These are phyloP conservation scores for Volucella bombylans DNA, from an alignment of 2,888 invertebrate species.

Conservation along the genomic window DNA sequence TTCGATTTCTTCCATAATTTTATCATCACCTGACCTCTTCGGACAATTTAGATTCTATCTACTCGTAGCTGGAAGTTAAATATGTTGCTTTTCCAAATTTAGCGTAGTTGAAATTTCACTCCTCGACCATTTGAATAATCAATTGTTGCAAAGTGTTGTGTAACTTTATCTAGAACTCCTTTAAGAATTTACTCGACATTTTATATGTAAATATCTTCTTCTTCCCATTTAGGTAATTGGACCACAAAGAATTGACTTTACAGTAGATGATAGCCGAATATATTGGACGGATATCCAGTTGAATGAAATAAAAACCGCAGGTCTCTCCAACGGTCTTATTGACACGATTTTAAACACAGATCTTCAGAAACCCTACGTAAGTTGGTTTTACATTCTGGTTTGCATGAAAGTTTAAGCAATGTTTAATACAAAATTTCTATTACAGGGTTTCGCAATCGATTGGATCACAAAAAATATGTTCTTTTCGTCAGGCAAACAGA, in stretches of 20 bases:
- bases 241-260: constrained; percentile 88
- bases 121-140: no score
- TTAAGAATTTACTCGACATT: no score
- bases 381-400: background rate
- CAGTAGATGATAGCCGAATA: constrained; percentile 86
- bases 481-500: constrained; percentile 85
- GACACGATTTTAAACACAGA: constrained; percentile 90
- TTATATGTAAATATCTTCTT: no score
- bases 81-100: no score
- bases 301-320: constrained; percentile 89
- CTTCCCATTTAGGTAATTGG: constrained; percentile 84
- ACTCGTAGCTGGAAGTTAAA: no score
- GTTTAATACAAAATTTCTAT: background rate
- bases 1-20: no score
- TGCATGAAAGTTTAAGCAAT: no score
- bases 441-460: constrained; percentile 89
- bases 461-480: constrained; percentile 87
- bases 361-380: constrained; percentile 80
- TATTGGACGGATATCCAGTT: constrained; percentile 91
- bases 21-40: no score
- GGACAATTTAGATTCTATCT: no score
- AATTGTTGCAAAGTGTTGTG: no score
- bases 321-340: constrained; percentile 87
- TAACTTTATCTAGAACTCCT: no score
- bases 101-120: no score